A percentile compares a stretch with the other conserved stretches of the same genome.
Conservation (phyloP, 1,140 invertebrate genomes). For the Drosophila orena region DNA sequence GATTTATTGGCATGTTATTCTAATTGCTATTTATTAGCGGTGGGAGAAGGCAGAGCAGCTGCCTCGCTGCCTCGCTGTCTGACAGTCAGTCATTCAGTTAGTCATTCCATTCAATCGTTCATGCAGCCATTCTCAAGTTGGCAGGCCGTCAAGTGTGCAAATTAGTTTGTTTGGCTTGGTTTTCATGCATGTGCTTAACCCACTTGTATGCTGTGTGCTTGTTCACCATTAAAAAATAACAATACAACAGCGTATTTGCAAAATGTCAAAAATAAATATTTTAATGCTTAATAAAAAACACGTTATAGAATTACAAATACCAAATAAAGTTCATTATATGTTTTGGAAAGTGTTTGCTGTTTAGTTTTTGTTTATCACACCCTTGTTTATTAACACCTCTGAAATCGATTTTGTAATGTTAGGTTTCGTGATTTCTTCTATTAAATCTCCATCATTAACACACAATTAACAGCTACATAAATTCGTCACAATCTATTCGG, state of each 20-base stretch:
- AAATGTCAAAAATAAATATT: background rate
- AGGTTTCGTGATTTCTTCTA: background rate
- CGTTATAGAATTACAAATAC: no score
- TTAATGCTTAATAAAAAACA: background rate
- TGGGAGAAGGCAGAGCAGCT: constrained; percentile 23
- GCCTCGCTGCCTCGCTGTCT: constrained; percentile 14
- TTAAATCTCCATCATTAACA: background rate
- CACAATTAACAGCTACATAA: constrained; percentile 21
- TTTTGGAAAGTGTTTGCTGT: background rate
- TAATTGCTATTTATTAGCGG: constrained; percentile 77
- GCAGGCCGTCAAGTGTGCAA: constrained; percentile 70
- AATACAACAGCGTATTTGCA: constrained; percentile 18
- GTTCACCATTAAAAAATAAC: constrained; percentile 17
- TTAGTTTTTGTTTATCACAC: background rate
- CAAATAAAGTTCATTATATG: background rate
- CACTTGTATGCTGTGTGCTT: constrained; percentile 53
- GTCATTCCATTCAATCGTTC: constrained; percentile 50
- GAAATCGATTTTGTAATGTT: background rate
- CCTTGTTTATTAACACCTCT: background rate
- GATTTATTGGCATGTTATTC: constrained; percentile 79
- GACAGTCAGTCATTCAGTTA: constrained; percentile 44
- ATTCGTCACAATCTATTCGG: background rate
- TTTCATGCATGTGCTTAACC: constrained; percentile 69
- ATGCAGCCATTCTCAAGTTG: constrained; percentile 47
- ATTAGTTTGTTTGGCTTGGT: constrained; percentile 57